These are phyloP conservation scores for Meliscaeva auricollis DNA, from an alignment of 2,888 invertebrate species.

Conservation along the genomic window DNA sequence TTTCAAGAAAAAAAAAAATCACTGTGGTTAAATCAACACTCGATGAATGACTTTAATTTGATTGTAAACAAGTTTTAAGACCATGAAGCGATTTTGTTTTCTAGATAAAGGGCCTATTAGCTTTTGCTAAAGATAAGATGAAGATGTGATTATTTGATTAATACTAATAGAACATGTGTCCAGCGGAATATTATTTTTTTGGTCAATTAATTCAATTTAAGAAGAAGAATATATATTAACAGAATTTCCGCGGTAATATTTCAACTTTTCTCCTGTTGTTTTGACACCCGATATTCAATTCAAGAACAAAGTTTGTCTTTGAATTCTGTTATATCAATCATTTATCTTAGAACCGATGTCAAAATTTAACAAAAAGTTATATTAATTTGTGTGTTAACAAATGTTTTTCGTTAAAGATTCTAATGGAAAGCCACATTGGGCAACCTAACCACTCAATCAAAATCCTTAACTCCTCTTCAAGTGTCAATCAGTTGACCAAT, in stretches of 20 bases:
- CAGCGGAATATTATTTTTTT: neutral
- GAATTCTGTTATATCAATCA: slow-evolving; percentile 7
- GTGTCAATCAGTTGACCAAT: neutral
- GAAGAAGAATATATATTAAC: slow-evolving; percentile 5
- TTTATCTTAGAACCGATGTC: neutral
- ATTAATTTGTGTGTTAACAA: too few relatives aligned
- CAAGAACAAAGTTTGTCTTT: neutral
- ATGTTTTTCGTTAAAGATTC: too few relatives aligned
- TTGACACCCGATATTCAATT: neutral
- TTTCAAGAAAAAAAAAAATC: too few relatives aligned
- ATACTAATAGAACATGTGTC: neutral
- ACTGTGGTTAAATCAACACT: too few relatives aligned
- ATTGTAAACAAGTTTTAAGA: neutral
- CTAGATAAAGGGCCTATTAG: neutral
- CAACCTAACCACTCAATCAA: neutral
- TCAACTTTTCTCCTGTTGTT: neutral
- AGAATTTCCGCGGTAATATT: slow-evolving; percentile 3
- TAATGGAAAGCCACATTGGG: too few relatives aligned
- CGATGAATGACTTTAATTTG: neutral
- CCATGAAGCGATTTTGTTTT: slow-evolving; percentile 3
- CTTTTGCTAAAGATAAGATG: neutral
- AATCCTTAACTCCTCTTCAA: slow-evolving; percentile 22
- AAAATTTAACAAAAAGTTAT: neutral
- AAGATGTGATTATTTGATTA: neutral
- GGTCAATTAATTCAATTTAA: neutral